A percentile compares a stretch with the other conserved stretches of the same genome.
These are phyloP conservation scores for Girardia tigrina DNA, from an alignment of 2,888 invertebrate species.

Conservation along the genomic window DNA sequence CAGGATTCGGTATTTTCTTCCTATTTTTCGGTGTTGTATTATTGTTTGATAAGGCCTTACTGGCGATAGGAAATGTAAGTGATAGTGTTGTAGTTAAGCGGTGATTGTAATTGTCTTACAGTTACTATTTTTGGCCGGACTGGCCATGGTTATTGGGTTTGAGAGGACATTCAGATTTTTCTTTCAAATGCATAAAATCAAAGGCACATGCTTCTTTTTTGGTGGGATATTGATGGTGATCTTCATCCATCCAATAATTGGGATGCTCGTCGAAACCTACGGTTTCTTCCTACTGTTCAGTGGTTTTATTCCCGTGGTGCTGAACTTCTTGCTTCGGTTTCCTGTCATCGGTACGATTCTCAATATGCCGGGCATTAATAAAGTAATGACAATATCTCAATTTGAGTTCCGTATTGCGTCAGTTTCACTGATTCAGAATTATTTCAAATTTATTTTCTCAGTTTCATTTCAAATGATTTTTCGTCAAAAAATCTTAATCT, in stretches of 20 bases:
- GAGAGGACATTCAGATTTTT: conserved; percentile 89
- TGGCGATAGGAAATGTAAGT: conserved; percentile 98
- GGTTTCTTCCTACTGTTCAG: conserved; percentile 69
- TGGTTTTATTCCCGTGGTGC: conserved; percentile 86
- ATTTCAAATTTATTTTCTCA: too few species aligned
- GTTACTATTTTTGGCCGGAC: conserved; percentile 85
- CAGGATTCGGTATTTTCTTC: conserved; percentile 80
- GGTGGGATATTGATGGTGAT: conserved; percentile 81
- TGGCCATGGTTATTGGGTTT: conserved; percentile 86
- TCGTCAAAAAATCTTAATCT: too few species aligned
- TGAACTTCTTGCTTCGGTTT: conserved; percentile 81
- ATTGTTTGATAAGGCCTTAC: conserved; percentile 83
- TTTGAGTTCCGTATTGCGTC: not conserved
- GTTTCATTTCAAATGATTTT: too few species aligned
- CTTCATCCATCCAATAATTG: conserved; percentile 83
- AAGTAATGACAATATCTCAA: conserved; percentile 2
- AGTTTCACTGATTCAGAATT: not conserved
- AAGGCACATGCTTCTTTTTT: conserved; percentile 74
- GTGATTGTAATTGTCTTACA: conserved; percentile 56
- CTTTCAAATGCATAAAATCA: conserved; percentile 85
- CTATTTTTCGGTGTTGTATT: conserved; percentile 79
- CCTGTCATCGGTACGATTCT: conserved; percentile 70
- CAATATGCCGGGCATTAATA: conserved; percentile 32
- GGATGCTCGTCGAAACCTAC: conserved; percentile 88
- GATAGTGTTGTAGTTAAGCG: not conserved